Base-by-base conservation (phyloP, 2,797 vertebrate genomes). In the Tragopan temminckii region DNA sequence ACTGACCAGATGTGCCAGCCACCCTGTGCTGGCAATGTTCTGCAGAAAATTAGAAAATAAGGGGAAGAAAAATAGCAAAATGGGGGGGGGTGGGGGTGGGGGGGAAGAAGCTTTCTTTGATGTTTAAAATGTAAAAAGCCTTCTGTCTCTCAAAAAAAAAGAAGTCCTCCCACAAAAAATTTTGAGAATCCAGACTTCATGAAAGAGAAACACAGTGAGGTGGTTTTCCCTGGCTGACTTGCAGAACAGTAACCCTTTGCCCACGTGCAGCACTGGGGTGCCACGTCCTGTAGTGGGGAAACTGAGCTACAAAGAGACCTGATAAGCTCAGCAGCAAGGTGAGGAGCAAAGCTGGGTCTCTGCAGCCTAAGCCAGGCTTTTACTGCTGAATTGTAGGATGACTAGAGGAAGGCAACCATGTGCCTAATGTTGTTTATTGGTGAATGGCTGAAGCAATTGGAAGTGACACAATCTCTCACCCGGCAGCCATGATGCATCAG, bases 61-160 rank as follows among this genome's bases (percentile, higher is more conserved):
- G 20, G 29, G 19, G 50, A 82, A 82, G 13, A 64, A 81, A 62
- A 80, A 43, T 8, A 38, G 19, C 15, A 62, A 25, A 76, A 70
- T 11, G 1, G 7, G 2, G 12, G 5, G 1, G 8, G 8, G 23
- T 15, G 11, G 53, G 1, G 7, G 2, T 11, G 5, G 1, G 8
- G 8, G 23, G 15, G 11, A 58, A 72, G 9, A 3, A 36, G 31
- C 29, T 55, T 33, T 71, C 64, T 64, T 7, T 45, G 27, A 3
- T 63, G 63, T 12, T 62, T 76, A 25, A 55, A 84, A 55, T 1
- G 3, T 23, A 35, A 43, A 83, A 90, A 76, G 29, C 1, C 6
- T 50, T 23, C 9, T 45, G 24, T 13, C 4, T 36, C 36, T 40
- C 13, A 40, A 3, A 14, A 7, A 35, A 16, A 40, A 40, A 40